Percentiles rank a stretch among this genome's conserved stretches.
phyloP scores from a whole-genome alignment of 2,888 invertebrate species.

The Cistogaster globosa region DNA sequence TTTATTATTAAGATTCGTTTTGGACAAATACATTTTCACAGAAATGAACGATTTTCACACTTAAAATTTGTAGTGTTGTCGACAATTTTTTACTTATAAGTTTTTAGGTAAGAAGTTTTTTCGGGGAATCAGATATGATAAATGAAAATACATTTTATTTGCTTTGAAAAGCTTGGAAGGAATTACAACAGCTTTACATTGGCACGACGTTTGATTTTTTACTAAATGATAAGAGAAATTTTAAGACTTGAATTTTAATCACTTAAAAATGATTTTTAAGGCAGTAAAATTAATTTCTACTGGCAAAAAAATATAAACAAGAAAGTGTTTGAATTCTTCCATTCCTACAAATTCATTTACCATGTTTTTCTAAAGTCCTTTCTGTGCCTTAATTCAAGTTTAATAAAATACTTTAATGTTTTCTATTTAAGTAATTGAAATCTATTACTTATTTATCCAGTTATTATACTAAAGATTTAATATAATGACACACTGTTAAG shows the following conservation, averaged over 20 bases:
- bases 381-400: too few relatives aligned
- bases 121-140: conserved; percentile 47
- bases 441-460: conserved; percentile 35
- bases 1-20: not conserved
- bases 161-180: too few relatives aligned
- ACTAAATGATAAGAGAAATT: too few relatives aligned
- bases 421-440: conserved; percentile 28
- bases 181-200: too few relatives aligned
- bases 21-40: conserved; percentile 47
- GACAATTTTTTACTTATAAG: conserved; percentile 22
- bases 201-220: too few relatives aligned
- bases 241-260: too few relatives aligned
- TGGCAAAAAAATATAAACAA: too few relatives aligned
- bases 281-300: too few relatives aligned
- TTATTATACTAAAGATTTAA: conserved; percentile 43
- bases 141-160: conserved; percentile 20
- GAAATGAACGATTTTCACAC: conserved; percentile 65
- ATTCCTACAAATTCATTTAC: too few relatives aligned
- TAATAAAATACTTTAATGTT: not conserved
- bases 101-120: conserved; percentile 1
- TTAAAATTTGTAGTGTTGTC: conserved; percentile 54
- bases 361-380: too few relatives aligned
- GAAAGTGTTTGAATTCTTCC: too few relatives aligned
- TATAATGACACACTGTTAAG: conserved; percentile 29
- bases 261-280: too few relatives aligned